Percentiles rank a stretch among this genome's conserved stretches.
Evolutionary conservation across 2,797 vertebrate genomes (phyloP).

Genomic region (Prionace glauca): DNA sequence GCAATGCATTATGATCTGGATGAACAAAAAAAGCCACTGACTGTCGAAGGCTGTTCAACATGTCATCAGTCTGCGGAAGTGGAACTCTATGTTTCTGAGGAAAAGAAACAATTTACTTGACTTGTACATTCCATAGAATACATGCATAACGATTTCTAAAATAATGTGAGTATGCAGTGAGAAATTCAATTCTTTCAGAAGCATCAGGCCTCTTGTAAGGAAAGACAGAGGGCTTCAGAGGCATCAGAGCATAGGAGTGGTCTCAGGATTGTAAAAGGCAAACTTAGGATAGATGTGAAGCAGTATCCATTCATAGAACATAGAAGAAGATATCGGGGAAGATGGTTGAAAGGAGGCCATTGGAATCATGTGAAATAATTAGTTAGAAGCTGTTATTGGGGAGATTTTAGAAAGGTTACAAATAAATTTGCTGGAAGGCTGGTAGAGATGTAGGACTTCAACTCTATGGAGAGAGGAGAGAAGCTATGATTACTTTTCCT

Average conservation of each 20-base stretch:
- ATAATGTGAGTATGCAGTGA: background rate
- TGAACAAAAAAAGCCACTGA: constrained; percentile 61
- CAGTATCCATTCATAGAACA: background rate
- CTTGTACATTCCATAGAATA: background rate
- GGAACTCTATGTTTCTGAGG: constrained; percentile 58
- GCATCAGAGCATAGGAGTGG: background rate
- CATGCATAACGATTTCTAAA: background rate
- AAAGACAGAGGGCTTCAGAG: no score
- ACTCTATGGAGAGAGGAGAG: background rate
- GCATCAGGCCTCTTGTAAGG: background rate
- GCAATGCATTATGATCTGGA: constrained; percentile 51
- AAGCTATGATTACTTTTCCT: background rate
- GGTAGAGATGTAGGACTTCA: background rate
- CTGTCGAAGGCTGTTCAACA: constrained; percentile 49
- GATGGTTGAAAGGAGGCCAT: background rate
- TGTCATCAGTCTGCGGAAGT: constrained; percentile 51
- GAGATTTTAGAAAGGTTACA: background rate
- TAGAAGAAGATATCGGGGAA: background rate
- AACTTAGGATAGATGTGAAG: background rate
- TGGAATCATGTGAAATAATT: background rate
- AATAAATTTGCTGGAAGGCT: background rate
- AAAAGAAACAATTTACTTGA: background rate
- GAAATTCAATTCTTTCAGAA: background rate
- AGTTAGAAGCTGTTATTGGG: background rate
- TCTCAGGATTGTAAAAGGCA: background rate